Evolutionary conservation across 2,888 invertebrate genomes (phyloP).

Genomic region (Podabrus alpinus): DNA sequence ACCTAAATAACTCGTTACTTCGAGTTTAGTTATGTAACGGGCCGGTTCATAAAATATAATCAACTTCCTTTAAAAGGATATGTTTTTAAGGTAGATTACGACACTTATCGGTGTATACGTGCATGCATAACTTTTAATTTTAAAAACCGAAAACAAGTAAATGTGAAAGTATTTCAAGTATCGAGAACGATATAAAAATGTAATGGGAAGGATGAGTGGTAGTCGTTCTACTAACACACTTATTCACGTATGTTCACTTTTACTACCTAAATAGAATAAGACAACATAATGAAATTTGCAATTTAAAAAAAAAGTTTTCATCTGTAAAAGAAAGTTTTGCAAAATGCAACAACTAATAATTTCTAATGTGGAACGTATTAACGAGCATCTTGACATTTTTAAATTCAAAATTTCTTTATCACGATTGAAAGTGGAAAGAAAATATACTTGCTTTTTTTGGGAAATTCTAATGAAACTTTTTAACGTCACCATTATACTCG

Average conservation of each 20-base stretch:
- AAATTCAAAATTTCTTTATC: neutral
- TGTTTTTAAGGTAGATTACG: constrained; percentile 31
- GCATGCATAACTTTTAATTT: neutral
- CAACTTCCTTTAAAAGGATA: constrained; percentile 50
- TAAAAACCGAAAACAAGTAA: neutral
- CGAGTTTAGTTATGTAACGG: constrained; percentile 45
- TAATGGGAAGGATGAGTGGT: neutral
- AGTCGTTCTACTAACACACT: constrained; percentile 24
- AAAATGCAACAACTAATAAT: neutral
- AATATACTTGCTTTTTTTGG: too few species aligned
- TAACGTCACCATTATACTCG: too few species aligned
- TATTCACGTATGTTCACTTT: neutral
- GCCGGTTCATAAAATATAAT: constrained; percentile 45
- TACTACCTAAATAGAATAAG: neutral
- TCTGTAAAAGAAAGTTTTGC: neutral
- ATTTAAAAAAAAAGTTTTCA: neutral
- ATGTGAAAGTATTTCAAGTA: neutral
- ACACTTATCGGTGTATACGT: neutral
- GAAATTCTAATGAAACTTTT: too few species aligned
- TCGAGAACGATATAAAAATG: neutral
- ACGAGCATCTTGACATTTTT: neutral
- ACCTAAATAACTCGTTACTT: constrained; percentile 48
- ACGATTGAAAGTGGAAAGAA: neutral
- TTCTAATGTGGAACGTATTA: neutral
- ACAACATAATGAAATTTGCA: neutral